phyloP scores from a whole-genome alignment of 1,140 invertebrate species.

The Caenorhabditis brenneri region DNA sequence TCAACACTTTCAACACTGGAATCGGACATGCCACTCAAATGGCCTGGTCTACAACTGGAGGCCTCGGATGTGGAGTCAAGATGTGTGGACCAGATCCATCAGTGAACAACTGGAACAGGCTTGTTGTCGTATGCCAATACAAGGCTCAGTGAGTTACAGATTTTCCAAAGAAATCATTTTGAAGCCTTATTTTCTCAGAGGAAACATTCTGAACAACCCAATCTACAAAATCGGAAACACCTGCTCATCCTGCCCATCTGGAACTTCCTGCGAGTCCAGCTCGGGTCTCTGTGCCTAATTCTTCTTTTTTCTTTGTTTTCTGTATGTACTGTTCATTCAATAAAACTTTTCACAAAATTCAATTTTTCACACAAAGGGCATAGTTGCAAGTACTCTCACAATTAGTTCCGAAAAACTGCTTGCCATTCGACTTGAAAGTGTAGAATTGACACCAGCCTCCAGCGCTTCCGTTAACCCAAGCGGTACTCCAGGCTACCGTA shows the following conservation, averaged over 20 bases:
- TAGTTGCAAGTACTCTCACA: background rate
- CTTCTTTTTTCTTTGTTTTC: background rate
- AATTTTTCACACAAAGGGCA: background rate
- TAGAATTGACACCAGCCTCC: background rate
- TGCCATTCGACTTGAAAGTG: background rate
- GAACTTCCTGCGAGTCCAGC: background rate
- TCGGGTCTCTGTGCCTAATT: background rate
- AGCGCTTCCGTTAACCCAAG: background rate
- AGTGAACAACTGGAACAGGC: background rate
- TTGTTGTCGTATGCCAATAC: constrained; percentile 30
- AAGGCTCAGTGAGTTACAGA: background rate
- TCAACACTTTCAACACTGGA: background rate
- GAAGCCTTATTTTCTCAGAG: background rate
- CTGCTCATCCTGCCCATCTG: background rate
- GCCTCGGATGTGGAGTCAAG: constrained; percentile 34
- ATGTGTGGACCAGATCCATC: background rate
- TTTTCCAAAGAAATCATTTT: background rate
- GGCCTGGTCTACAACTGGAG: constrained; percentile 8
- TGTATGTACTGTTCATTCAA: background rate
- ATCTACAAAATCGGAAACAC: background rate
- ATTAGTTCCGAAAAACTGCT: background rate
- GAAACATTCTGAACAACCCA: background rate
- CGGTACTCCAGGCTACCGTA: background rate
- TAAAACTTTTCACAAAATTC: background rate
- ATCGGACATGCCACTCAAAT: constrained; percentile 50